phyloP scores from a whole-genome alignment of 2,888 invertebrate genomes.

The Dione vanillae region DNA sequence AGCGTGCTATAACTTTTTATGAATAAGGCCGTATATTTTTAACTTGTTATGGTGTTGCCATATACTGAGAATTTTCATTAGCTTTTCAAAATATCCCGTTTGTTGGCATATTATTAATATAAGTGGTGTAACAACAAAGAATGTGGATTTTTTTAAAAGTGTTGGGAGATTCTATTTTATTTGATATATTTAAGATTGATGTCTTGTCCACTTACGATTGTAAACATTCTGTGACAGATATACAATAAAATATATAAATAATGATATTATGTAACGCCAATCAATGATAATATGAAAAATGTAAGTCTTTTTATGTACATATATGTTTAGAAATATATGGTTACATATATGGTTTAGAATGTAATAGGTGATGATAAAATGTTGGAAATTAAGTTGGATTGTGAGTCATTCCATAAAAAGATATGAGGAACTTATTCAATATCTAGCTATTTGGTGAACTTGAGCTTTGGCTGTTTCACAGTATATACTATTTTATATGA shows the following conservation, averaged over 20 bases:
- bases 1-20: no score
- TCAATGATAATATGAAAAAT: no score
- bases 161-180: neutral
- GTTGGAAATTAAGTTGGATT: no score
- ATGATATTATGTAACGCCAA: no score
- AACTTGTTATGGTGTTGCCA: conserved; percentile 5
- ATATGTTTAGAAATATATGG: no score
- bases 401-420: neutral
- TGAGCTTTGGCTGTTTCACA: conserved; percentile 36
- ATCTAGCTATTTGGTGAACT: conserved; percentile 38
- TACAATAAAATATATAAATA: no score
- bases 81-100: neutral
- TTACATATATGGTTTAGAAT: no score
- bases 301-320: no score
- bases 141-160: conserved; percentile 15
- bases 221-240: neutral
- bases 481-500: conserved; percentile 1
- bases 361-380: no score
- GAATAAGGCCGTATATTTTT: no score
- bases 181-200: neutral
- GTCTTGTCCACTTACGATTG: neutral
- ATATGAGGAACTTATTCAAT: conserved; percentile 8
- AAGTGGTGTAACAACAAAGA: neutral
- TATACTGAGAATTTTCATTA: neutral
- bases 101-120: neutral